phyloP scores from a whole-genome alignment of 1,140 invertebrate species.

The Drosophila grimshawi region DNA sequence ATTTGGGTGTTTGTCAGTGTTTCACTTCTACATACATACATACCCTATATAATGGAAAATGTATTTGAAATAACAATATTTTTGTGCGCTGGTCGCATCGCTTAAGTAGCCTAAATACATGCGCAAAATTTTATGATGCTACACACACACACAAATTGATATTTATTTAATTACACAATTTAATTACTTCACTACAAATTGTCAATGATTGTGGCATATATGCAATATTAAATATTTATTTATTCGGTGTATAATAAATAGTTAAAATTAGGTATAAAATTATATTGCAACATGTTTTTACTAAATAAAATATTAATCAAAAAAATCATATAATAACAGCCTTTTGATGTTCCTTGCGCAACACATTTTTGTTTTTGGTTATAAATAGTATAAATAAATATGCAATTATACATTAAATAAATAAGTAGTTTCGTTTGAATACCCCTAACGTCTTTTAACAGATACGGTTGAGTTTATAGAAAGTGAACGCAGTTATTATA shows the following conservation, averaged over 20 bases:
- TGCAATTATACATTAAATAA: constrained; percentile 33
- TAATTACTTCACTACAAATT: constrained; percentile 62
- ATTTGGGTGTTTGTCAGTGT: constrained; percentile 18
- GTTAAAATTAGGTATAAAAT: constrained; percentile 58
- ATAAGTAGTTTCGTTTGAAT: constrained; percentile 52
- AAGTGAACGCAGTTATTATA: constrained; percentile 37
- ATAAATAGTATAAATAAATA: constrained; percentile 49
- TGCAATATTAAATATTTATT: constrained; percentile 59
- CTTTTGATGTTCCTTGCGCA: constrained; percentile 67
- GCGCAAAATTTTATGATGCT: constrained; percentile 33
- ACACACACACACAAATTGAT: constrained; percentile 37
- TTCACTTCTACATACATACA: constrained; percentile 27
- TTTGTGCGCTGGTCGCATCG: constrained; percentile 56
- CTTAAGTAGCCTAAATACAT: constrained; percentile 42
- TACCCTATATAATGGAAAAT: constrained; percentile 23
- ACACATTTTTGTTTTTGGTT: constrained; percentile 56
- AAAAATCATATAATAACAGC: constrained; percentile 77
- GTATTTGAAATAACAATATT: constrained; percentile 28
- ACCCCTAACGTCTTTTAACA: constrained; percentile 54
- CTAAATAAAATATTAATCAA: constrained; percentile 45
- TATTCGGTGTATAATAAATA: constrained; percentile 66
- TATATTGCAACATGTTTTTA: constrained; percentile 63
- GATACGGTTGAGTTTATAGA: constrained; percentile 17
- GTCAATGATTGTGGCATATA: constrained; percentile 55
- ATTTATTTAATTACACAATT: constrained; percentile 41